phyloP scores from a whole-genome alignment of 2,888 invertebrate species.

The Eupeodes latifasciatus region DNA sequence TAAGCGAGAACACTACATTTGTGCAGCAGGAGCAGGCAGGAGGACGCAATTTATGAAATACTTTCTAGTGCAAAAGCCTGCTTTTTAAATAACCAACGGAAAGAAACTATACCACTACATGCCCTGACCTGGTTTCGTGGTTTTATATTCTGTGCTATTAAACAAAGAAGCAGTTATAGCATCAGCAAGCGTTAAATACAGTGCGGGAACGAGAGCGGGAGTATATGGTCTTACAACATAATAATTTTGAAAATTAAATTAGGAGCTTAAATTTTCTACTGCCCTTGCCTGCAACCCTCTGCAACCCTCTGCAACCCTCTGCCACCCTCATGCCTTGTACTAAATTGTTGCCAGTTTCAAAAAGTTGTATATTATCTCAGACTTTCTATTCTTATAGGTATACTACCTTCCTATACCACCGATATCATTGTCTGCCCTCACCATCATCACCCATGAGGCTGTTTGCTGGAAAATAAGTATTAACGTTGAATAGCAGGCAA shows the following conservation, averaged over 20 bases:
- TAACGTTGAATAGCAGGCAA: conserved; percentile 24
- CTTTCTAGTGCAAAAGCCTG: conserved; percentile 38
- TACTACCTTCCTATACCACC: not conserved
- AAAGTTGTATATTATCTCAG: not conserved
- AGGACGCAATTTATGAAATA: conserved; percentile 55
- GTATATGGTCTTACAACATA: conserved; percentile 35
- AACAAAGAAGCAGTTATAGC: conserved; percentile 43
- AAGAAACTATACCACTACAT: conserved; percentile 49
- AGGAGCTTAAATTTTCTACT: conserved; percentile 40
- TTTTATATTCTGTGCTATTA: conserved; percentile 33
- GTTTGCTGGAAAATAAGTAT: not conserved
- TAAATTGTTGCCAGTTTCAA: conserved; percentile 5
- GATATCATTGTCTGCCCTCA: not conserved
- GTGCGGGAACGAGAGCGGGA: no score
- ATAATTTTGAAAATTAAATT: conserved; percentile 39
- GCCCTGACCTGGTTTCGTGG: conserved; percentile 53
- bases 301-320: not conserved
- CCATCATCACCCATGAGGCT: not conserved
- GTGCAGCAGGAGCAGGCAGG: not conserved
- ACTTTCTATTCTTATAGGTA: not conserved
- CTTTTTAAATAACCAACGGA: conserved; percentile 47
- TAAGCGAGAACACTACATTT: conserved; percentile 31
- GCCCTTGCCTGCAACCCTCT: not conserved
- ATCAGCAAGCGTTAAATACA: not conserved
- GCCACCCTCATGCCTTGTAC: not conserved